Base-by-base conservation (phyloP, 2,888 invertebrate species). In the Isotomurus palustris region DNA sequence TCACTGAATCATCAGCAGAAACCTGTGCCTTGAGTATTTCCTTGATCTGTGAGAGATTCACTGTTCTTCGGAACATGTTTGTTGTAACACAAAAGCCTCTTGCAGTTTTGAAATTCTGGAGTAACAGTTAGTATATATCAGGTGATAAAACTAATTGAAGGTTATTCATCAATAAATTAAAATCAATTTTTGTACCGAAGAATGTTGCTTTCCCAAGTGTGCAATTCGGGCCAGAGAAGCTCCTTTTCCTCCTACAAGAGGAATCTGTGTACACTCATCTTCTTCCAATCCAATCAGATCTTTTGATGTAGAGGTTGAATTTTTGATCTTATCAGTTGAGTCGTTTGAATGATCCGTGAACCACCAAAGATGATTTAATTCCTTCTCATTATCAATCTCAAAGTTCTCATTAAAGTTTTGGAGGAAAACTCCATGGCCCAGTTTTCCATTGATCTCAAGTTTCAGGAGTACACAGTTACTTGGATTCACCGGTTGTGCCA, bases 241-340 rank as follows among this genome's bases (percentile, higher is more conserved):
- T 10, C 86, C 89, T 75, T 90, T 91, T 1, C 88, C 89, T 0
- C 91, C 91, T 0, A 86, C 84, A 10, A 84, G 73, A 8, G 75
- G 73, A 0, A 81, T 75, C 62, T 81, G 80, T 24, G 78, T 76
- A 25, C 84, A 71, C 12, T 12, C 28, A n/a, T 40, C 17, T 6
- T 12, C 10, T 6, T 40, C 40, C 40, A 40, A 40, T n/a, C n/a
- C 6, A 6, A 40, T n/a, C 10, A 40, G 17, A 17, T n/a, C 40
- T 6, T 40, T n/a, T n/a, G n/a, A n/a, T n/a, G n/a, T n/a, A n/a
- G n/a, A n/a, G n/a, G n/a, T n/a, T n/a, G n/a, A n/a, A n/a, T n/a
- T n/a, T n/a, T n/a, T n/a, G n/a, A n/a, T n/a, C n/a, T n/a, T n/a
- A n/a, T n/a, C n/a, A n/a, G n/a, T n/a, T n/a, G n/a, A n/a, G n/a